These are phyloP conservation scores for Agapornis canus DNA, from an alignment of 2,797 vertebrate genomes.

Conservation along the genomic window DNA sequence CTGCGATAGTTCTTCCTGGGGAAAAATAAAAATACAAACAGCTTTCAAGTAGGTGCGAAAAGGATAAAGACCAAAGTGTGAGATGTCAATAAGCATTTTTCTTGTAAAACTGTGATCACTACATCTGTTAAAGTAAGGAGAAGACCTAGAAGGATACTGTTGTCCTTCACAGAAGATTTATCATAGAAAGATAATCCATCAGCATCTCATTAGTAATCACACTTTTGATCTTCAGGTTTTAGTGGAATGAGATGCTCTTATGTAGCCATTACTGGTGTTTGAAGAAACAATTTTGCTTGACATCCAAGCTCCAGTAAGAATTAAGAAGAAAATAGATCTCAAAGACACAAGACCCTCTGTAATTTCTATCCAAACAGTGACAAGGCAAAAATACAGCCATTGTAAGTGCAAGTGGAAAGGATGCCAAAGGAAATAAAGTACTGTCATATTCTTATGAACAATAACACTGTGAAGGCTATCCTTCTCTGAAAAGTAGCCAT, in stretches of 20 bases:
- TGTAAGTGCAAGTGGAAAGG: neutral
- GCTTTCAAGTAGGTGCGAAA: neutral
- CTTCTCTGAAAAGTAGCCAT: neutral
- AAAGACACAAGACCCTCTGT: neutral
- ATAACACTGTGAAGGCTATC: neutral
- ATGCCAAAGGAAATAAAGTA: constrained; percentile 5
- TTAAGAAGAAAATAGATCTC: neutral
- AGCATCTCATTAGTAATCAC: neutral
- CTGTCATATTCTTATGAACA: neutral
- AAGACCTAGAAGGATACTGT: neutral
- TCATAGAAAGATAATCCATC: neutral
- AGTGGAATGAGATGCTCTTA: neutral
- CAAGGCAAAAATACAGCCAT: neutral
- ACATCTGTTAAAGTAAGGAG: neutral
- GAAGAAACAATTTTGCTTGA: neutral
- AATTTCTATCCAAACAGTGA: neutral
- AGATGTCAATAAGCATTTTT: constrained; percentile 15
- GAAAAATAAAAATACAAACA: neutral
- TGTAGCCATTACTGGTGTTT: neutral
- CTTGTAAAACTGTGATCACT: neutral
- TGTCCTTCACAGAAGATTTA: constrained; percentile 7
- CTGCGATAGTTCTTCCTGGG: neutral
- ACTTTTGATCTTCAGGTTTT: neutral
- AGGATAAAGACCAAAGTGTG: neutral
- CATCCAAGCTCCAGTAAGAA: neutral